phyloP scores from a whole-genome alignment of 2,113 vertebrate species.

The Pungitius pungitius region DNA sequence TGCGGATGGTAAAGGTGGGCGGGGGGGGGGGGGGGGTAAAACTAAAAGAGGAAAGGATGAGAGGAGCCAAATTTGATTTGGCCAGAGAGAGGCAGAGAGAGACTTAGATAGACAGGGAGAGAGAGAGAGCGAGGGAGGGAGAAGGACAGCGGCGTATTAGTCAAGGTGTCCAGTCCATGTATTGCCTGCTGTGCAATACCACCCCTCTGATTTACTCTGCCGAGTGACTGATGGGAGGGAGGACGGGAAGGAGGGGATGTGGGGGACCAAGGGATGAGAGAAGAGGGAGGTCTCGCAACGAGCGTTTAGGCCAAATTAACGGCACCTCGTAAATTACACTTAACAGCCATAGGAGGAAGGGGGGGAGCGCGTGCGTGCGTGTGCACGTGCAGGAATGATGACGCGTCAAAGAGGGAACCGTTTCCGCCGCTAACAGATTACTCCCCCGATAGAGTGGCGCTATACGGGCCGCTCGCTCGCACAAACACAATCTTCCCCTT shows the following conservation, averaged over 20 bases:
- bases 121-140: conserved; percentile 49
- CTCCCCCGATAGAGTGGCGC: conserved; percentile 70
- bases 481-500: conserved; percentile 66
- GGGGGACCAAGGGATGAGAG: conserved; percentile 69
- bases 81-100: conserved; percentile 33
- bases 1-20: conserved; percentile 34
- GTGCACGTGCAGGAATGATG: conserved; percentile 66
- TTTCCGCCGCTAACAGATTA: conserved; percentile 70
- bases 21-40: conserved; percentile 24
- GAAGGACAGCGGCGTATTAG: conserved; percentile 77
- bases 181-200: conserved; percentile 82
- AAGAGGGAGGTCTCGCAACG: conserved; percentile 75
- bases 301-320: conserved; percentile 82
- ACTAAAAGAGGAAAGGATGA: conserved; percentile 33
- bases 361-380: conserved; percentile 25
- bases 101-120: conserved; percentile 54
- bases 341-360: conserved; percentile 69
- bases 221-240: conserved; percentile 75
- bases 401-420: conserved; percentile 63
- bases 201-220: conserved; percentile 79
- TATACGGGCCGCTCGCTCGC: conserved; percentile 53
- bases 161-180: conserved; percentile 79
- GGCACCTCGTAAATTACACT: conserved; percentile 81
- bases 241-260: conserved; percentile 55
- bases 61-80: conserved; percentile 66